Evolutionary conservation across 30 jellyfish, hydroid and myxozoan genomes (phyloP).

Genomic region (Turritopsis dohrnii): DNA sequence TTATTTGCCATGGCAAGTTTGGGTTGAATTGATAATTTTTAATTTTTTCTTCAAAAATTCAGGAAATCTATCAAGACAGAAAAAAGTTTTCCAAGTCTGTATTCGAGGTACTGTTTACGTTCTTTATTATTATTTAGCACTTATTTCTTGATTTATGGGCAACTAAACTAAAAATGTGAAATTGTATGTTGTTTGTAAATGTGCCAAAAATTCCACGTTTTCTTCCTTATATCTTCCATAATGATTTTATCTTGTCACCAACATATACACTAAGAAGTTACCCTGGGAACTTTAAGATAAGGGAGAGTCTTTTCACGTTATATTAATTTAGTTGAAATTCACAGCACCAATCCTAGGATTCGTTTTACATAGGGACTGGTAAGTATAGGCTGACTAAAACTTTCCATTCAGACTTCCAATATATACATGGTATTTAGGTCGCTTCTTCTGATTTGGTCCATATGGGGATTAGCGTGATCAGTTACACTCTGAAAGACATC

Average conservation of each 20-base stretch:
- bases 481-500: constrained; percentile 82
- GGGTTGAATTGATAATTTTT: background rate
- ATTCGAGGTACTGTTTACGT: constrained; percentile 65
- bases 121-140: too few species aligned
- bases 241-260: too few species aligned
- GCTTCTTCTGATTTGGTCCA: constrained; percentile 92
- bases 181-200: too few species aligned
- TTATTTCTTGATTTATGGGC: too few species aligned
- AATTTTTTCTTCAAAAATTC: background rate
- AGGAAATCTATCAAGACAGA: constrained; percentile 92
- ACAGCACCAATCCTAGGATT: background rate
- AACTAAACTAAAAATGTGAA: too few species aligned
- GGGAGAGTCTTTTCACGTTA: too few species aligned
- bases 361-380: background rate
- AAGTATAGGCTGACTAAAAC: background rate
- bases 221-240: too few species aligned
- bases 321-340: background rate
- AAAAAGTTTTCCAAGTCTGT: constrained; percentile 88
- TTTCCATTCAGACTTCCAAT: too few species aligned
- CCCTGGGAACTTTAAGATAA: too few species aligned
- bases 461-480: constrained; percentile 93
- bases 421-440: constrained; percentile 59
- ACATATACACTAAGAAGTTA: too few species aligned
- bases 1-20: too few species aligned
- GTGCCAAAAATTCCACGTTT: too few species aligned